phyloP scores from a whole-genome alignment of 1,140 invertebrate genomes.

The Pomacea maculata region DNA sequence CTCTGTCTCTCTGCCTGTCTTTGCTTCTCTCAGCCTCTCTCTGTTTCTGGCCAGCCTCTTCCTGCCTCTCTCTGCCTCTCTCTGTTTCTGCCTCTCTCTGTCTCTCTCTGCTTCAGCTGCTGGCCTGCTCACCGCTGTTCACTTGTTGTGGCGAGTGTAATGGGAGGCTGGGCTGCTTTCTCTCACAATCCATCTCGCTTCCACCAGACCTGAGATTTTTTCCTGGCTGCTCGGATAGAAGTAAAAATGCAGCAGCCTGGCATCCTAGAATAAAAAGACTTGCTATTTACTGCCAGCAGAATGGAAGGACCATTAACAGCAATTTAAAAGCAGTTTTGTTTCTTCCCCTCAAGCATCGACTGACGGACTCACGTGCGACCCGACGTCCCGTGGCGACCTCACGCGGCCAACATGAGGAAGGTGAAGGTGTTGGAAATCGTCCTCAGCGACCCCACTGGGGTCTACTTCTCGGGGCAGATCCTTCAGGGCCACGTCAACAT shows the following conservation, averaged over 20 bases:
- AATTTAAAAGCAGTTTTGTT: not conserved
- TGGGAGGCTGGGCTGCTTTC: not conserved
- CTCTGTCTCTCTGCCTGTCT: not conserved
- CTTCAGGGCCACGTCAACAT: slow-evolving; percentile 46
- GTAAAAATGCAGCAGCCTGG: too few species aligned
- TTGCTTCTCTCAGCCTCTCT: not conserved
- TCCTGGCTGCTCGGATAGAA: too few species aligned
- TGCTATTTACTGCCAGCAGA: too few species aligned
- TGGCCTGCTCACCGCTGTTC: too few species aligned
- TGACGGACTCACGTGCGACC: not conserved
- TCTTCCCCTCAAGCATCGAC: not conserved
- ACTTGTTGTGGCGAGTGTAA: not conserved
- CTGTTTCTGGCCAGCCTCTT: too few species aligned
- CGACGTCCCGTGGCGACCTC: not conserved
- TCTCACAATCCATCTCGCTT: too few species aligned
- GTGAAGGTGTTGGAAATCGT: slow-evolving; percentile 40
- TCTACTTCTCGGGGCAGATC: slow-evolving; percentile 45
- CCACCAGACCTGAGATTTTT: too few species aligned
- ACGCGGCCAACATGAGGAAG: slow-evolving; percentile 35
- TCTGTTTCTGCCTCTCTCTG: too few species aligned
- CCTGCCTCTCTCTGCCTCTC: not conserved
- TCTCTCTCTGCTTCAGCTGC: not conserved
- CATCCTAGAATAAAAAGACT: too few species aligned
- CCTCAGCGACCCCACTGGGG: slow-evolving; percentile 31
- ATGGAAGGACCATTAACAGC: too few species aligned